Evolutionary conservation across 2,113 vertebrate genomes (phyloP).

Genomic region (Uropsilus gracilis): DNA sequence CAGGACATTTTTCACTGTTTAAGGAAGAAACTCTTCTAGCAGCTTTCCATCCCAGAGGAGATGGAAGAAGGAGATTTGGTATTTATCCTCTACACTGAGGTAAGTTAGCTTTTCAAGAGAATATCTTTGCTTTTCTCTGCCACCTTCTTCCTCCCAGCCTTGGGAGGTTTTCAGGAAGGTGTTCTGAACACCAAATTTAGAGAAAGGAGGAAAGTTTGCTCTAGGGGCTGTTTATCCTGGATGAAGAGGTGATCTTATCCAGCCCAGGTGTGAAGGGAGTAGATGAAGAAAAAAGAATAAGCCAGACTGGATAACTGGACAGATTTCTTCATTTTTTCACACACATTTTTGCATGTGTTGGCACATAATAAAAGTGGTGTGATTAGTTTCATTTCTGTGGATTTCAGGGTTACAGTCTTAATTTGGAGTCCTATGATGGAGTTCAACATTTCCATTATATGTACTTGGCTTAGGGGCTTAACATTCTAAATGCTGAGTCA

Average conservation of each 20-base stretch:
- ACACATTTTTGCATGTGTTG: background rate
- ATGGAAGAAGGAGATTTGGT: background rate
- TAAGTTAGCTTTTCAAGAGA: background rate
- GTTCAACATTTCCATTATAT: background rate
- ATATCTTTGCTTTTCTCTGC: background rate
- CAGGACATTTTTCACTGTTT: background rate
- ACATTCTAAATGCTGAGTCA: background rate
- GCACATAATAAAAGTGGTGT: background rate
- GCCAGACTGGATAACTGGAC: background rate
- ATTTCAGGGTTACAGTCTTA: background rate
- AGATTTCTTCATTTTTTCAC: background rate
- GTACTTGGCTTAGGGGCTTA: background rate
- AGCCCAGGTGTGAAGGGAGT: background rate
- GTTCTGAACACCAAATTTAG: background rate
- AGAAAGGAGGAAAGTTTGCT: background rate
- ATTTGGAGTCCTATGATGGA: background rate
- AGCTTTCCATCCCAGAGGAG: fast-evolving
- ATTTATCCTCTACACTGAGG: background rate
- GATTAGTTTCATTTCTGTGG: background rate
- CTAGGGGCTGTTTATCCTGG: background rate
- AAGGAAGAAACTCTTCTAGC: background rate
- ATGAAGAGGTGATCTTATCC: background rate
- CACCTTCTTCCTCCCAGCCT: background rate
- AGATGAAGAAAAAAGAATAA: background rate
- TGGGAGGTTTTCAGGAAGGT: background rate